Evolutionary conservation across 2,888 invertebrate species (phyloP).

Genomic region (Urechis unicinctus): DNA sequence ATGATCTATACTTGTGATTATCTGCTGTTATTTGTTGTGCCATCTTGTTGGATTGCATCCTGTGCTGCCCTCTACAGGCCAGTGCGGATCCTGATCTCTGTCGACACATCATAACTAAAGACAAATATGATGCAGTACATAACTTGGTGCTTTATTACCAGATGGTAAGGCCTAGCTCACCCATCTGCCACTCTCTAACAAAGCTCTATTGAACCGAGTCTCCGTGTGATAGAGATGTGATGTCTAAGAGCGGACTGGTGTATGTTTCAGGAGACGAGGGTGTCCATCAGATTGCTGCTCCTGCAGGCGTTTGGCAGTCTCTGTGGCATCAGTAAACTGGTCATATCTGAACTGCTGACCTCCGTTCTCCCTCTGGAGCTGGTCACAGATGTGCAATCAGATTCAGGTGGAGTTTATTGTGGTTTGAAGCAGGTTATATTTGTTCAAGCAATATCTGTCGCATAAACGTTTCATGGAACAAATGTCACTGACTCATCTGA

Average conservation of each 20-base stretch:
- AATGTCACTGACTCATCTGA: not conserved
- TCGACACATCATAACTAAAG: conserved; percentile 73
- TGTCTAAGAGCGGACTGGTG: too few species aligned
- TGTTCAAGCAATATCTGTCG: not conserved
- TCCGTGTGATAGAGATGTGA: too few species aligned
- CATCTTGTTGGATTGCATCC: too few species aligned
- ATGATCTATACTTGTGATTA: too few species aligned
- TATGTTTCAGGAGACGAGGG: conserved; percentile 38
- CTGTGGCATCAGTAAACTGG: conserved; percentile 75
- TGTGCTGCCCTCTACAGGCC: conserved; percentile 61
- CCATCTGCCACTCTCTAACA: too few species aligned
- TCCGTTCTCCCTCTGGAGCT: conserved; percentile 86
- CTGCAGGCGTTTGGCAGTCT: conserved; percentile 81
- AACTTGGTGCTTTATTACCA: conserved; percentile 89
- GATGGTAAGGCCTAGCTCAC: conserved; percentile 76
- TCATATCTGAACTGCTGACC: conserved; percentile 74
- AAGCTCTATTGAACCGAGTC: too few species aligned
- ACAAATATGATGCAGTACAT: conserved; percentile 76
- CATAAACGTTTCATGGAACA: not conserved
- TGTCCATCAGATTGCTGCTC: conserved; percentile 62
- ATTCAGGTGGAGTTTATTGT: conserved; percentile 14
- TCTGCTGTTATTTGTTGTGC: too few species aligned
- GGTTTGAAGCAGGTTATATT: too few species aligned
- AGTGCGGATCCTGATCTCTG: conserved; percentile 87
- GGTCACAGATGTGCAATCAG: conserved; percentile 60